These are phyloP conservation scores for Amphipyra berbera DNA, from an alignment of 2,888 invertebrate species.

Conservation along the genomic window DNA sequence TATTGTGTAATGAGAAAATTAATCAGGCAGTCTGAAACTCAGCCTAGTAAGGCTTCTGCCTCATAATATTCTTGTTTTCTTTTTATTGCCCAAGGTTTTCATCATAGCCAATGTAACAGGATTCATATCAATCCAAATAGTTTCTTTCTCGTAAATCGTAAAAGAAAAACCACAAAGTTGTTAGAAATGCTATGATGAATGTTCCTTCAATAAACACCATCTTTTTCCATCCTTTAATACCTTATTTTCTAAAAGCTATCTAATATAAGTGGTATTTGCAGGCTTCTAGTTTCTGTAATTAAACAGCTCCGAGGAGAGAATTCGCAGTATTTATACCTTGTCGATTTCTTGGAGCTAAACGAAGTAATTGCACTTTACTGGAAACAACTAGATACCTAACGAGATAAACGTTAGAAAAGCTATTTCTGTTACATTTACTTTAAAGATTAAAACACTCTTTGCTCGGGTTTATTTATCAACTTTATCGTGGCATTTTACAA, in stretches of 20 bases:
- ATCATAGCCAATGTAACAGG: no score
- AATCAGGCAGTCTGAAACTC: no score
- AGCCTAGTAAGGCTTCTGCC: no score
- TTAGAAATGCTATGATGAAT: no score
- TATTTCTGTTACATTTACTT: constrained; percentile 21
- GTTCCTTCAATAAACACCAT: neutral
- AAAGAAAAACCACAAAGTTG: no score
- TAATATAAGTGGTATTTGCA: constrained; percentile 8
- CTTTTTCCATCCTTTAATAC: neutral
- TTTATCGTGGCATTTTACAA: neutral
- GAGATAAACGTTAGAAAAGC: constrained; percentile 19
- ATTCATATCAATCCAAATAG: no score
- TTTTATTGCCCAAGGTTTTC: no score
- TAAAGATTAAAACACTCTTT: constrained; percentile 15
- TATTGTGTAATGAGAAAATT: no score
- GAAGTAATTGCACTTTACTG: constrained; percentile 37
- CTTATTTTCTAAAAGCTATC: neutral
- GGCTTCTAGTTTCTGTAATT: constrained; percentile 9
- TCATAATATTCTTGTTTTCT: no score
- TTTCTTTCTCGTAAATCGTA: no score
- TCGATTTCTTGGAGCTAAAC: constrained; percentile 17
- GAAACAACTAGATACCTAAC: constrained; percentile 30
- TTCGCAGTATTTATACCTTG: constrained; percentile 17
- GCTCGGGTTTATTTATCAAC: constrained; percentile 7
- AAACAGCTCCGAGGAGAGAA: constrained; percentile 7